Percentiles rank a stretch among this genome's conserved stretches.
phyloP scores from a whole-genome alignment of 53 echinoderm and acorn worm genomes.

The Patiria pectinifera region DNA sequence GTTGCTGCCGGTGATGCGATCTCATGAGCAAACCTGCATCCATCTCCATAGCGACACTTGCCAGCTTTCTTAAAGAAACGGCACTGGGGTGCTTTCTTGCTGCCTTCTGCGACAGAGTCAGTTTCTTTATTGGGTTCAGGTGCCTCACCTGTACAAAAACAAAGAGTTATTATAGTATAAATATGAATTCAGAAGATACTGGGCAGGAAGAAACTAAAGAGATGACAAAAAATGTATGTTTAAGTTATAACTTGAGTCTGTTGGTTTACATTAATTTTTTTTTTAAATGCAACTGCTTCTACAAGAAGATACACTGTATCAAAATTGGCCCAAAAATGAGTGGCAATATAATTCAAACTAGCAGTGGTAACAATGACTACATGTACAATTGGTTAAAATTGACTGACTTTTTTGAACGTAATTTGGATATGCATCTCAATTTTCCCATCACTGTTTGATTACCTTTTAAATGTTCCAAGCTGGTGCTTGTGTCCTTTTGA shows the following conservation, averaged over 20 bases:
- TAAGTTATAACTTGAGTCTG: too few species aligned
- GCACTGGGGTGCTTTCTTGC: constrained; percentile 53
- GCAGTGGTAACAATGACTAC: too few species aligned
- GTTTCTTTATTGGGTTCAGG: constrained; percentile 8
- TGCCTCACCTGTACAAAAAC: neutral
- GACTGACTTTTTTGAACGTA: neutral
- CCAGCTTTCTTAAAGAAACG: constrained; percentile 69
- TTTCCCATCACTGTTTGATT: neutral
- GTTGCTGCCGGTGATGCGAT: neutral
- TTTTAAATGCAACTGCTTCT: too few species aligned
- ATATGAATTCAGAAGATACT: neutral
- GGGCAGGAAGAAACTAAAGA: neutral
- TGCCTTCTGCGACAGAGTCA: constrained; percentile 17
- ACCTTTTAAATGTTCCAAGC: neutral
- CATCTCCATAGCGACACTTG: constrained; percentile 70
- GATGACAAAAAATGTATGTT: too few species aligned
- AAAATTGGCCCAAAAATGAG: too few species aligned
- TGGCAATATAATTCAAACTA: too few species aligned
- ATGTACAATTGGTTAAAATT: too few species aligned
- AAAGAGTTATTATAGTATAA: neutral
- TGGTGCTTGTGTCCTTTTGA: neutral
- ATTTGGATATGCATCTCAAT: neutral
- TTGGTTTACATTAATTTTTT: too few species aligned
- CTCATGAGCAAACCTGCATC: constrained; percentile 66
- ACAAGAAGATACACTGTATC: too few species aligned